Conservation (phyloP, 2,113 vertebrate genomes). For the Lepus europaeus region DNA sequence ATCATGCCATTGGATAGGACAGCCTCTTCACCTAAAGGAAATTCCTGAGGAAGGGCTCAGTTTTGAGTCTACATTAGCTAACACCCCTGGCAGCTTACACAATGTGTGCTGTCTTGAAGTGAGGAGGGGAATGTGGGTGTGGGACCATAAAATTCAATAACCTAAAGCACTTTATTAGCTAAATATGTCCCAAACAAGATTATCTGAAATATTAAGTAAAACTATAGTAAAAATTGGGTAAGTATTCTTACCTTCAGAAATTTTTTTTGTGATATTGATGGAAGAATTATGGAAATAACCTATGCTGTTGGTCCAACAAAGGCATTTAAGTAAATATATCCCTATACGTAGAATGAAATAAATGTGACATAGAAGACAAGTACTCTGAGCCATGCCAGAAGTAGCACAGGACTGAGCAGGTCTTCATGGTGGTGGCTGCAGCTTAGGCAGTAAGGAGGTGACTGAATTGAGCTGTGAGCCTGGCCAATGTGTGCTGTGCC, state of each 20-base stretch:
- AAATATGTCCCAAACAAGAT: background rate
- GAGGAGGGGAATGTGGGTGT: background rate
- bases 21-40: background rate
- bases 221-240: background rate
- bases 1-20: background rate
- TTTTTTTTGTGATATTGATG: background rate
- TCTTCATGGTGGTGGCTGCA: constrained; percentile 66
- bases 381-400: constrained; percentile 68
- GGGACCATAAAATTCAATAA: background rate
- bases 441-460: constrained; percentile 16
- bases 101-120: background rate
- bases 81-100: background rate
- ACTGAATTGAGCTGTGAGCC: constrained; percentile 44
- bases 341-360: background rate
- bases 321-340: background rate
- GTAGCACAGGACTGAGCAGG: background rate
- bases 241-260: background rate
- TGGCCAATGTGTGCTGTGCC: constrained; percentile 61
- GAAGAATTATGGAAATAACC: background rate
- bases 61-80: background rate
- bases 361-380: background rate
- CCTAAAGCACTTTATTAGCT: background rate
- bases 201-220: background rate
- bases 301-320: background rate
- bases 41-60: background rate